Evolutionary conservation across 2,797 vertebrate species (phyloP).

Genomic region (Pseudocheirus occidentalis): DNA sequence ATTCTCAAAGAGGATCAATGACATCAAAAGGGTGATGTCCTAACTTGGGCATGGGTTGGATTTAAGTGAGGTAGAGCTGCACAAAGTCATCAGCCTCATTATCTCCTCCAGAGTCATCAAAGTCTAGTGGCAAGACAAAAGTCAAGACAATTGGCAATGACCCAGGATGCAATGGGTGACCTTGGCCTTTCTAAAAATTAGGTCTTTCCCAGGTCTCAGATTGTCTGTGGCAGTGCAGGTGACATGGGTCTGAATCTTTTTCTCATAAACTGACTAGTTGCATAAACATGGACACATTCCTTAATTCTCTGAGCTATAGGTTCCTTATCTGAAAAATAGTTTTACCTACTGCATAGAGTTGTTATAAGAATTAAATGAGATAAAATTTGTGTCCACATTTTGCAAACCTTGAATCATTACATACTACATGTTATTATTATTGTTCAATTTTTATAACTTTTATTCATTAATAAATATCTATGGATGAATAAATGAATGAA

Average conservation of each 20-base stretch:
- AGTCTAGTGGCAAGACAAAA: too few species aligned
- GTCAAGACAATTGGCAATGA: too few species aligned
- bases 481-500: background rate
- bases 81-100: too few species aligned
- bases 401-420: background rate
- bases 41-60: too few species aligned
- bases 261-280: background rate
- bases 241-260: background rate
- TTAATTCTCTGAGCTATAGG: background rate
- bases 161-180: too few species aligned
- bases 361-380: background rate
- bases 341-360: background rate
- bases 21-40: too few species aligned
- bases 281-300: background rate
- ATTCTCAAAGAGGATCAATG: too few species aligned
- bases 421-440: background rate
- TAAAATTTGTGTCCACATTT: background rate
- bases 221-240: too few species aligned
- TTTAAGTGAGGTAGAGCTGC: too few species aligned
- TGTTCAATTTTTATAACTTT: background rate
- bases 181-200: too few species aligned
- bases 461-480: background rate
- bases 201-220: too few species aligned
- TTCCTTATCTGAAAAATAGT: background rate
- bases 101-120: too few species aligned